These are phyloP conservation scores for Indicator maculatus DNA, from an alignment of 2,113 vertebrate species.

Conservation along the genomic window DNA sequence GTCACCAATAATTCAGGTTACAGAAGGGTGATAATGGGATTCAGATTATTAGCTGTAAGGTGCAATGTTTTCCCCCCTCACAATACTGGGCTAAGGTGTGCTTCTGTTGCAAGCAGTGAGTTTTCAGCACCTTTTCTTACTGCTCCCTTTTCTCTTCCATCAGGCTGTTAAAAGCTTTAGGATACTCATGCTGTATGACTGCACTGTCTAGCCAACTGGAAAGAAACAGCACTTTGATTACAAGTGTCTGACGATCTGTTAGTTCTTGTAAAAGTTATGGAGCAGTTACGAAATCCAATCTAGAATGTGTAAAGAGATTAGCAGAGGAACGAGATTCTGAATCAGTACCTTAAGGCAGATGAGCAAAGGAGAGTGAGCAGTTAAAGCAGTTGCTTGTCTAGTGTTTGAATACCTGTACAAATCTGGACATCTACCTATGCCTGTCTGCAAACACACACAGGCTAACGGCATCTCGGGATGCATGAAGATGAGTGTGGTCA, in stretches of 20 bases:
- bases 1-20: constrained; percentile 74
- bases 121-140: neutral
- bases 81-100: neutral
- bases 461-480: too few species aligned
- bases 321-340: neutral
- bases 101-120: neutral
- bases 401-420: neutral
- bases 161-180: neutral
- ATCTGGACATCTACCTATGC: neutral
- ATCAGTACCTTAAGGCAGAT: neutral
- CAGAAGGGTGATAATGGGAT: constrained; percentile 66
- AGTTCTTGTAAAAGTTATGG: constrained; percentile 22
- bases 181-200: neutral
- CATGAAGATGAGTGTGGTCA: too few species aligned
- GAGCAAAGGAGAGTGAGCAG: neutral
- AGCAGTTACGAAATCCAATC: neutral
- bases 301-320: neutral
- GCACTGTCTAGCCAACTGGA: constrained; percentile 20
- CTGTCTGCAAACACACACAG: neutral
- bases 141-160: neutral
- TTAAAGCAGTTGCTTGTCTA: neutral
- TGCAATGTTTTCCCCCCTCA: constrained; percentile 50
- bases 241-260: neutral
- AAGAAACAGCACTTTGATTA: constrained; percentile 44
- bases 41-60: constrained; percentile 69